These are phyloP conservation scores for Neoniphon sammara DNA, from an alignment of 2,797 vertebrate genomes.

Conservation along the genomic window DNA sequence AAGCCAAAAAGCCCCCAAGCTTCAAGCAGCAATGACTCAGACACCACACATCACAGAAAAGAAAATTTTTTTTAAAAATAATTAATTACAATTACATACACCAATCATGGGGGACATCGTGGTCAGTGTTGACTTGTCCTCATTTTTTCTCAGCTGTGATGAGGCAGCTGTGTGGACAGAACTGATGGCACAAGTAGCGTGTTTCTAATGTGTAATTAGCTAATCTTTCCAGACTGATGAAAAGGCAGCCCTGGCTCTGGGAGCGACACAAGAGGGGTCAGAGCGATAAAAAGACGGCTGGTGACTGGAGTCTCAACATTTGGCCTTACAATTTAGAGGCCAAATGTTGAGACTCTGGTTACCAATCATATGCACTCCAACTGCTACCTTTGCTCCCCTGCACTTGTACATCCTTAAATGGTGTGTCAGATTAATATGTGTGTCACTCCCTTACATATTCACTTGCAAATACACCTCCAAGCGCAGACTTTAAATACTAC, in stretches of 20 bases:
- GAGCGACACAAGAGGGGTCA: neutral
- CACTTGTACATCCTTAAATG: neutral
- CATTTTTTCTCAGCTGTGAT: neutral
- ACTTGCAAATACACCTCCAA: neutral
- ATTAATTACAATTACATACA: too few species aligned
- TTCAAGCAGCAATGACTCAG: too few species aligned
- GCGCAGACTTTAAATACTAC: neutral
- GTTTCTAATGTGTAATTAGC: neutral
- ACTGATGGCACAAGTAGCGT: neutral
- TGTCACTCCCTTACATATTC: neutral
- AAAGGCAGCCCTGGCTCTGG: neutral
- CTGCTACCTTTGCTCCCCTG: neutral
- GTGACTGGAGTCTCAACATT: neutral
- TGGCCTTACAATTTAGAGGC: slow-evolving; percentile 15
- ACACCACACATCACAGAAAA: too few species aligned
- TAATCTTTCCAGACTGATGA: slow-evolving; percentile 5
- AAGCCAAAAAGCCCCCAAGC: too few species aligned
- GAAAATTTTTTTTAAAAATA: too few species aligned
- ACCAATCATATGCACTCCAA: neutral
- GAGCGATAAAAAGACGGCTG: slow-evolving; percentile 7
- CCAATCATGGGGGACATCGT: too few species aligned
- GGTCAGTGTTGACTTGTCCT: too few species aligned
- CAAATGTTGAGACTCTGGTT: neutral
- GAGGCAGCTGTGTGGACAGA: neutral
- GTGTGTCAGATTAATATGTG: neutral